Conservation (phyloP, 2,113 vertebrate species). For the Coryphaenoides rupestris region DNA sequence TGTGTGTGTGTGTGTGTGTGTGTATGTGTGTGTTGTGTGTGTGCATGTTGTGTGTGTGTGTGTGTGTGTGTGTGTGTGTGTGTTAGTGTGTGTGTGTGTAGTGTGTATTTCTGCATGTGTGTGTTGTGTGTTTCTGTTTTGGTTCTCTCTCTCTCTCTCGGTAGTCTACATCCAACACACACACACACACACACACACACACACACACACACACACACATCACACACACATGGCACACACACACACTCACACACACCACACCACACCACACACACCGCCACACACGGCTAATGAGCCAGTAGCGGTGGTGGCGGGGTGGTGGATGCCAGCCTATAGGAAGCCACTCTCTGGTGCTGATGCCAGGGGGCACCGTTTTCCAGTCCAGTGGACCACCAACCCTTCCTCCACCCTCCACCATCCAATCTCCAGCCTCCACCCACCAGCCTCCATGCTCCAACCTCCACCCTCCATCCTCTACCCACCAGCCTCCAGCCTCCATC, state of each 20-base stretch:
- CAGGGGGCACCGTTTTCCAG: constrained; percentile 62
- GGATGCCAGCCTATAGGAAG: neutral
- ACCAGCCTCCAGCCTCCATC: too few species aligned
- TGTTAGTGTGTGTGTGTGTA: neutral
- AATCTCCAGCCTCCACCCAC: too few species aligned
- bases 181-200: constrained; percentile 25
- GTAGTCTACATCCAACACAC: neutral
- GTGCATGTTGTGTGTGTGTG: too few species aligned
- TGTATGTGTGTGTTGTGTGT: too few species aligned
- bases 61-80: neutral
- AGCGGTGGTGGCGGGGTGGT: too few species aligned
- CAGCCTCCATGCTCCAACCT: too few species aligned
- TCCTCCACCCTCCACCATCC: too few species aligned
- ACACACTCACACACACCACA: constrained; percentile 23
- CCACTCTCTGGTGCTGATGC: neutral
- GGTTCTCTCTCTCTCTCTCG: neutral
- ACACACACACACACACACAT: constrained; percentile 12
- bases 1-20: too few species aligned
- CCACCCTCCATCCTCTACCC: too few species aligned
- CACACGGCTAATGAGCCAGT: too few species aligned
- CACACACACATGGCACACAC: constrained; percentile 5
- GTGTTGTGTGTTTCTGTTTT: neutral
- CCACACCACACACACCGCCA: constrained; percentile 6
- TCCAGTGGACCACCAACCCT: constrained; percentile 61
- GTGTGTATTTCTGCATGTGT: neutral